Conservation (phyloP, 2,888 invertebrate genomes). For the Belgica antarctica region DNA sequence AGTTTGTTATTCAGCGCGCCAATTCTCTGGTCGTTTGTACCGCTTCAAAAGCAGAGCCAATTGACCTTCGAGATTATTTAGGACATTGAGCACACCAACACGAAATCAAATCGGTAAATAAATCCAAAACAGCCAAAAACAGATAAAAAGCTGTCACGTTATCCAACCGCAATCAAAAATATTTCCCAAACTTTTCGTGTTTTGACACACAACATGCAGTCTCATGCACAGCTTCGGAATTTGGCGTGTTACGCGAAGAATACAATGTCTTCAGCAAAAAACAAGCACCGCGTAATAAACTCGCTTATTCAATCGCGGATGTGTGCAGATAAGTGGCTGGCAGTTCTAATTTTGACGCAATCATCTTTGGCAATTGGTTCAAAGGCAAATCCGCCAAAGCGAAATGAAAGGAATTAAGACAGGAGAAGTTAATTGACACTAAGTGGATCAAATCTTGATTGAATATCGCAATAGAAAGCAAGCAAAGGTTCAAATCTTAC, state of each 20-base stretch:
- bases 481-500: no score
- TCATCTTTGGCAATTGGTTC: no score
- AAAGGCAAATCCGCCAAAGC: no score
- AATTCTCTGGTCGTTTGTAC: conserved; percentile 16
- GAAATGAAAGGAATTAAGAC: no score
- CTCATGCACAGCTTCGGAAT: not conserved
- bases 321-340: no score
- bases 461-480: no score
- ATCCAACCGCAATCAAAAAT: conserved; percentile 7
- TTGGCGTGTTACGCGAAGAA: conserved; percentile 16
- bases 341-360: no score
- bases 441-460: no score
- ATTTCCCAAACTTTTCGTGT: conserved; percentile 7
- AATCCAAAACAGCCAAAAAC: not conserved
- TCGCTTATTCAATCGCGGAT: not conserved
- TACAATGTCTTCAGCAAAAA: no score
- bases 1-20: conserved; percentile 24
- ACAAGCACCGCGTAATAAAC: not conserved
- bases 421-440: no score
- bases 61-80: conserved; percentile 17
- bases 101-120: not conserved
- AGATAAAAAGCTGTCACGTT: conserved; percentile 8
- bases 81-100: conserved; percentile 25
- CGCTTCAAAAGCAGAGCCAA: not conserved
- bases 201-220: not conserved